Evolutionary conservation across 2,113 vertebrate species (phyloP), one percentile per base, ranked within the genome.

Genomic region (Progne subis): DNA sequence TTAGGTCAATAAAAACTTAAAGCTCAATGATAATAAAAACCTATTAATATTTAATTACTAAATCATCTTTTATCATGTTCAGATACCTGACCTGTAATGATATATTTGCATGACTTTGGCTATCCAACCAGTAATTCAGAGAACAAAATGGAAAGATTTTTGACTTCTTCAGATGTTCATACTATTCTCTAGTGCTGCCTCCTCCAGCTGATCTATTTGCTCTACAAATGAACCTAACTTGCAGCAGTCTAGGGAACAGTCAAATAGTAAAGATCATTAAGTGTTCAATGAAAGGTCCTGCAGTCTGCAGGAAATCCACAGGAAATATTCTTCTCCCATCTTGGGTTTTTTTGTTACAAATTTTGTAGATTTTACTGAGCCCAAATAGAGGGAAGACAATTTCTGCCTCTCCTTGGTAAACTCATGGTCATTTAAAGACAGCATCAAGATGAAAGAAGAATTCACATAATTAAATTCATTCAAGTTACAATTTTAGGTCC

Each of bases 1-100:
- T 64, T 21, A 91, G 41, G 49, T 91, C 53, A 97, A 95, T 80
- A 95, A 95, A 97, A 96, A 92, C 89, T 80, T 96, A 92, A 87
- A 88, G 50, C 57, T 57, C 80, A 82, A 59, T 41, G 50, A 88
- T 37, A 86, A 97, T 67, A 82, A 92, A 96, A 32, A 9, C 14
- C 41, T 74, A 85, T 79, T 82, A 96, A 77, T 89, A 95, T 39
- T 60, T 92, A 78, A 84, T 86, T 52, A 63, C 16, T 94, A 94
- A 94, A 95, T 63, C 13, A 81, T 46, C 3, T 74, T 88, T 79
- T 39, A 68, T 63, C 86, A 63, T 21, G 82, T 41, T 63, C 20
- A 92, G 44, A 76, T 11, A 57, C 11, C 16, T 55, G 64, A 72
- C 37, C 26, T 9, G 64, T 11, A 88, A 60, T 63, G 65, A 83